Percentiles rank a stretch among this genome's conserved stretches.
Conservation (phyloP, 2,888 invertebrate species). For the Perizoma flavofasciatum region DNA sequence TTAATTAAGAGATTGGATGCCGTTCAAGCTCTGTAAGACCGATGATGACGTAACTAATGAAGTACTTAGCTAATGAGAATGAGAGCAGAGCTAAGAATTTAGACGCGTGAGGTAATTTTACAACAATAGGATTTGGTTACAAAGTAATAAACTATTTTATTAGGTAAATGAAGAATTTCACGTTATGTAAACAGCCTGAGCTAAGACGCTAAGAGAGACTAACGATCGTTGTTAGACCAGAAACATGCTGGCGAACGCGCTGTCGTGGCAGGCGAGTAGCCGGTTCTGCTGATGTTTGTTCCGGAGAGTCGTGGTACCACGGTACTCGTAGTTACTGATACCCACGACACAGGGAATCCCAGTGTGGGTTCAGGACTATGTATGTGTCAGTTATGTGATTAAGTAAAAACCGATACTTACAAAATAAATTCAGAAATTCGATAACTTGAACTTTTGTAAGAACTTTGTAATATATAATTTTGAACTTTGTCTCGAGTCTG, state of each 20-base stretch:
- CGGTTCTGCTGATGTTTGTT: too few relatives aligned
- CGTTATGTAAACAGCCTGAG: neutral
- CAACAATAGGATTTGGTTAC: constrained; percentile 20
- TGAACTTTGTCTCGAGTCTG: too few relatives aligned
- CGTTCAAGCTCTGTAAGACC: constrained; percentile 25
- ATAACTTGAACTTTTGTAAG: neutral
- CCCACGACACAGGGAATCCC: too few relatives aligned
- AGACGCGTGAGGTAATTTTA: constrained; percentile 32
- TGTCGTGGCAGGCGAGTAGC: too few relatives aligned
- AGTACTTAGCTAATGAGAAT: constrained; percentile 23
- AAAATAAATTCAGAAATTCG: neutral
- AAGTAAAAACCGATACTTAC: neutral
- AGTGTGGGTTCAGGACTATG: too few relatives aligned
- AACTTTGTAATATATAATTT: neutral
- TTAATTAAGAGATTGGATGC: constrained; percentile 20
- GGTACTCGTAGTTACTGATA: too few relatives aligned
- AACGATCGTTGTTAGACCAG: too few relatives aligned
- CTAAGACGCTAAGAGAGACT: too few relatives aligned
- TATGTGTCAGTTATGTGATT: too few relatives aligned
- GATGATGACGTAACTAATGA: constrained; percentile 31
- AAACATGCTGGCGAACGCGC: too few relatives aligned
- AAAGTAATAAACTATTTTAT: constrained; percentile 8
- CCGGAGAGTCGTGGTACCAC: too few relatives aligned
- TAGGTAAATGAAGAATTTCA: neutral
- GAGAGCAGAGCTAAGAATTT: constrained; percentile 30